Evolutionary conservation across 2,113 vertebrate genomes (phyloP), one percentile per base, ranked within the genome.

Genomic region (Tetrax tetrax): DNA sequence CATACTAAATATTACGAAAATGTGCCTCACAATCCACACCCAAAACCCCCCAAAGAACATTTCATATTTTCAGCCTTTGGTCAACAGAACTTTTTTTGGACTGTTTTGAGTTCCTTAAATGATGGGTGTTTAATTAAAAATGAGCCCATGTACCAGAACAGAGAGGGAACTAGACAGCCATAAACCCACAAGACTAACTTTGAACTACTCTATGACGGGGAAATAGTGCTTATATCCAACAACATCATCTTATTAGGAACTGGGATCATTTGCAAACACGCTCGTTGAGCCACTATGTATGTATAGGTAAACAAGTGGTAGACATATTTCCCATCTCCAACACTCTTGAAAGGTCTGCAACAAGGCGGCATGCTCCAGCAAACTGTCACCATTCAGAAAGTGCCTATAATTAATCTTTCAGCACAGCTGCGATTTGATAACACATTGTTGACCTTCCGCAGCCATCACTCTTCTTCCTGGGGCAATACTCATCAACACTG

Each of bases 1-100:
- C 97, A 98, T 97, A 93, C 71, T 95, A 91, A 97, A 97, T 97
- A 97, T 97, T 98, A 97, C 9, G 88, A 98, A 98, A 98, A 97
- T 97, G 74, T 95, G 96, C 95, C 95, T 98, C 94, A 94, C 7
- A 22, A 90, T 97, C 97, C 98, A 98, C 97, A 97, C 97, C 98
- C 98, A 97, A 98, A 97, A 82, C 83, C 95, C 95, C 97, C 97
- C 88, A 94, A 98, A 98, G 98, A 98, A 97, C 95, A 96, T 87
- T 95, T 98, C 95, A 98, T 98, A 96, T 97, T 98, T 98, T 98
- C 96, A 98, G 97, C 95, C 95, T 97, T 97, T 24, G 83, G 98
- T 98, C 97, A 98, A 96, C 90, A 96, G 63, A 83, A 93, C 51
- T 68, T 93, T 94, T 94, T 96, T 78, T 90, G 79, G 89, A 72